A percentile compares a stretch with the other conserved stretches of the same genome.
Conservation (phyloP, 2,797 vertebrate species). For the Pantherophis vulpinus region DNA sequence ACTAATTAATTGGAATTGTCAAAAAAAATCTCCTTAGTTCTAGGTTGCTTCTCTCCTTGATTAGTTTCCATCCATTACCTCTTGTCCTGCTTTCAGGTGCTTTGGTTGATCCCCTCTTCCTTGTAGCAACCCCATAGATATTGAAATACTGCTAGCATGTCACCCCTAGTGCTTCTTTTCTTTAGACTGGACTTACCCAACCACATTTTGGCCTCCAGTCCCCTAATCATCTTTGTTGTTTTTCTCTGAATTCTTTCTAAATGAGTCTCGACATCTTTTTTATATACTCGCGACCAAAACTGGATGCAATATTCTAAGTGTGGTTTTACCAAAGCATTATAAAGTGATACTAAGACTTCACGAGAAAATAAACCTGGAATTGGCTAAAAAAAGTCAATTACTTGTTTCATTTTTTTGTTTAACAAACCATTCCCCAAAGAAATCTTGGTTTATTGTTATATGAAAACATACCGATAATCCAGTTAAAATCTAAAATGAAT, state of each 20-base stretch:
- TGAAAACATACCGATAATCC: neutral
- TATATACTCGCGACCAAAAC: neutral
- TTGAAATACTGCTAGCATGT: neutral
- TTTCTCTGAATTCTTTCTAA: neutral
- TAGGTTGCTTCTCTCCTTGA: neutral
- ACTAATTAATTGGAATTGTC: neutral
- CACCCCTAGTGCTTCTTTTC: neutral
- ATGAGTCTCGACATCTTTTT: neutral
- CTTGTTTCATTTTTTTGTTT: neutral
- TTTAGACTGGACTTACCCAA: neutral
- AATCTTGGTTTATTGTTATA: neutral
- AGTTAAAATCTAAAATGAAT: neutral
- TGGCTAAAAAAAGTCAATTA: neutral
- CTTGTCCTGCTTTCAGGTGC: neutral
- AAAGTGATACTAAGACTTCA: neutral
- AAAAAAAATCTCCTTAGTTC: neutral
- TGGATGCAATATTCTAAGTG: neutral
- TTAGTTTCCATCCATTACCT: neutral
- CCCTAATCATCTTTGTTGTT: neutral
- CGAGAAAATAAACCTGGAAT: neutral
- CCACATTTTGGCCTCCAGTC: neutral
- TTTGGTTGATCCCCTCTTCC: neutral
- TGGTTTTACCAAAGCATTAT: neutral
- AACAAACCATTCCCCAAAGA: neutral
- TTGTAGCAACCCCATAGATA: neutral